Base-by-base conservation (phyloP, 64 coral and sea anemone species). In the Montipora efflorescens region DNA sequence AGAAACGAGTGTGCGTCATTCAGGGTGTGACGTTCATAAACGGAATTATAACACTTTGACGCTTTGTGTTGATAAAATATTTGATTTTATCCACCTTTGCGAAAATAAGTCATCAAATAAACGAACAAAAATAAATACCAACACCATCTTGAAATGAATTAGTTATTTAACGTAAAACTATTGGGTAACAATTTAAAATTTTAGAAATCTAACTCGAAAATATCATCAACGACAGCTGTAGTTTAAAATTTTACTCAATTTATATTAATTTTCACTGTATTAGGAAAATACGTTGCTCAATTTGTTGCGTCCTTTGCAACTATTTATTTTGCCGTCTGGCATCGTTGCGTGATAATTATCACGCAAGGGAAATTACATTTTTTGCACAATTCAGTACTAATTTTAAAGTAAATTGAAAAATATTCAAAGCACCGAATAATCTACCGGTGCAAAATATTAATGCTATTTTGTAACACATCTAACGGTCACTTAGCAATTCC, bases 371-470 rank as follows among this genome's bases (percentile, higher is more conserved):
- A 59, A 3, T 47, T 67, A 15, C 5, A 18, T 21, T 59, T 55
- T 7, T 10, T 81, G 61, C 25, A 84, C 45, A 82, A 82, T 82
- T 82, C 61, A 84, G 16, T 84, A 84, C 61, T 67, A 84, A 84
- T 58, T 62, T 59, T 84, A 47, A 44, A 13, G 12, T n/a, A 14
- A 67, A 67, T 84, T 84, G 59, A 84, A 67, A 84, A 84, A 84
- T 66, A 66, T 44, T 84, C 44, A 3, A 46, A 84, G 81, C 81
- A 84, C 81, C 59, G 12, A 46, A 36, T 25, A 67, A 19, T 68
- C 36, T 46, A 46, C 61, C 25, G 59, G 81, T 36, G 61, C 81
- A 10, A 46, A 45, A 84, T 8, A 76, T 11, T 67, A 67, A 69
- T 46, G 36, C 67, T 64, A 82, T 15, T 67, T 84, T 68, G 81